Percentiles rank a stretch among this genome's conserved stretches.
Evolutionary conservation across 1,140 invertebrate genomes (phyloP).

Genomic region (Chymomyza costata): DNA sequence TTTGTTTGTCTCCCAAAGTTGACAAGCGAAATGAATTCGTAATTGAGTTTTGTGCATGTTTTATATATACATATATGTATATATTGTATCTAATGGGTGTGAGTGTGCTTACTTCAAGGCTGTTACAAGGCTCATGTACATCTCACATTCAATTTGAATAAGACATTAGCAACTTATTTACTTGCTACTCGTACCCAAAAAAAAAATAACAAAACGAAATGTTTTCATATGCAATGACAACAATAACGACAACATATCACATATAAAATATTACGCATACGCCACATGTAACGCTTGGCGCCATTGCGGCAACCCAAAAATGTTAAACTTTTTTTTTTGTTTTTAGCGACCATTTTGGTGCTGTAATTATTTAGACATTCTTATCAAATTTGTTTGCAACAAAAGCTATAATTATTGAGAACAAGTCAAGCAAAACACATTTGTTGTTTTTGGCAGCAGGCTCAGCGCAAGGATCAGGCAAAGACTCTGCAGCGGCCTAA

Average conservation of each 20-base stretch:
- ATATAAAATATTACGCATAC: neutral
- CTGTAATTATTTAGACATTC: slow-evolving; percentile 55
- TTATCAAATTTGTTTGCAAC: slow-evolving; percentile 36
- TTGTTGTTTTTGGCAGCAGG: too few species aligned
- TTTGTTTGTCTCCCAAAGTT: slow-evolving; percentile 50
- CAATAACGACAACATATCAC: too few species aligned
- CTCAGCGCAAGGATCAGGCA: too few species aligned
- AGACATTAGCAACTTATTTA: slow-evolving; percentile 40
- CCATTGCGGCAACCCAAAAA: slow-evolving; percentile 9
- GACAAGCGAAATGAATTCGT: slow-evolving; percentile 72
- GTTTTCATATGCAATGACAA: too few species aligned
- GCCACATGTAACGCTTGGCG: slow-evolving; percentile 1
- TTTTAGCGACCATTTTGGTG: slow-evolving; percentile 15
- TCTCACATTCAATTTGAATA: slow-evolving; percentile 46
- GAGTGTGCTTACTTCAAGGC: slow-evolving; percentile 10
- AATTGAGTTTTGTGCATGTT: slow-evolving; percentile 59
- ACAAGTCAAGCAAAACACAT: slow-evolving; percentile 58
- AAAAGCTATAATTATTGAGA: slow-evolving; percentile 55
- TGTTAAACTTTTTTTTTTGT: slow-evolving; percentile 10
- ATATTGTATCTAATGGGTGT: too few species aligned
- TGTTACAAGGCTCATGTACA: slow-evolving; percentile 2
- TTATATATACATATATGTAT: too few species aligned
- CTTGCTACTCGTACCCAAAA: too few species aligned
- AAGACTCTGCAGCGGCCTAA: neutral
- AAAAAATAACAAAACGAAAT: too few species aligned